Conservation (phyloP, 2,797 vertebrate species). For the Coluber constrictor region DNA sequence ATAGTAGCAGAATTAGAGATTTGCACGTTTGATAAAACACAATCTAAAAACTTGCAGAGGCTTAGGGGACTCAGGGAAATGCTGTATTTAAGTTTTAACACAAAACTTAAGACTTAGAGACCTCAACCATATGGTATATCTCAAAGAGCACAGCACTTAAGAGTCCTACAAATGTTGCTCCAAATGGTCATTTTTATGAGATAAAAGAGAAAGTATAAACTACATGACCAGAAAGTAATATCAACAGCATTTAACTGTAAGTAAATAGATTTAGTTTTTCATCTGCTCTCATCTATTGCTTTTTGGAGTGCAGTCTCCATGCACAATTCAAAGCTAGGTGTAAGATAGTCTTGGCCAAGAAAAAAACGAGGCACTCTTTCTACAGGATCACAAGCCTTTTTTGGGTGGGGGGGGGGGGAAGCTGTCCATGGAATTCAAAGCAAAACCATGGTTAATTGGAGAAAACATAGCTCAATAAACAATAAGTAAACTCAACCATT, state of each 20-base stretch:
- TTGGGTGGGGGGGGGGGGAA: accelerated
- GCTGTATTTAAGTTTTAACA: neutral
- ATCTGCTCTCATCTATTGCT: neutral
- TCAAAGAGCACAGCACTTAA: neutral
- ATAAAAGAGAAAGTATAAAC: neutral
- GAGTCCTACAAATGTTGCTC: neutral
- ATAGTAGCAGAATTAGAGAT: neutral
- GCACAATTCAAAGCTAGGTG: neutral
- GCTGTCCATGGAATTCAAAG: neutral
- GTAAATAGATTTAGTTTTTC: neutral
- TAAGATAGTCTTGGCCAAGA: neutral
- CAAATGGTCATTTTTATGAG: neutral
- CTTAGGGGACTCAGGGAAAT: neutral
- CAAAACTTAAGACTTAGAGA: too few relatives aligned
- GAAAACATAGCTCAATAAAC: neutral
- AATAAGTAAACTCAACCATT: neutral
- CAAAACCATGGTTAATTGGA: neutral
- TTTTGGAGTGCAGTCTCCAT: neutral
- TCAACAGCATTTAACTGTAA: neutral
- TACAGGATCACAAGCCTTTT: neutral
- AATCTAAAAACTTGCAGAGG: neutral
- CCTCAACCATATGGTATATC: neutral
- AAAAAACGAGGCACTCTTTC: neutral
- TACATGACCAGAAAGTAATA: neutral
- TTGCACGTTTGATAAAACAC: neutral